phyloP scores from a whole-genome alignment of 2,797 vertebrate species.

The Gymnothorax javanicus region DNA sequence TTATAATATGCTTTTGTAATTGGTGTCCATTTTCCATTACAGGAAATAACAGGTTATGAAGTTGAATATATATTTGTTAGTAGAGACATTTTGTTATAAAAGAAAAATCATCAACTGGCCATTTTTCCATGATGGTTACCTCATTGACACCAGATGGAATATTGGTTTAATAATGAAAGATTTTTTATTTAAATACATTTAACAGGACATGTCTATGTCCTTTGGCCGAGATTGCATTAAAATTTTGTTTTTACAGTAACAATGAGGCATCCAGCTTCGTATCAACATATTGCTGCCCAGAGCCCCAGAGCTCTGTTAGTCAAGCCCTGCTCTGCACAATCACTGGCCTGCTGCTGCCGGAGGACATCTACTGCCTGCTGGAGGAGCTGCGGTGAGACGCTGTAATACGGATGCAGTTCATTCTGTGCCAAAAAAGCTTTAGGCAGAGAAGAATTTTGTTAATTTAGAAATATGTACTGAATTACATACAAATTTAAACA shows the following conservation, averaged over 20 bases:
- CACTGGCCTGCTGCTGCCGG: conserved; percentile 82
- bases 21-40: not conserved
- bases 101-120: not conserved
- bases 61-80: no score
- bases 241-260: conserved; percentile 64
- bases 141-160: not conserved
- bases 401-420: no score
- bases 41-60: no score
- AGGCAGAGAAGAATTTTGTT: no score
- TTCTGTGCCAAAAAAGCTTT: no score
- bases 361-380: conserved; percentile 76
- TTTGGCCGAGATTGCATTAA: conserved; percentile 27
- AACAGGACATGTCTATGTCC: not conserved
- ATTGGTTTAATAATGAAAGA: not conserved
- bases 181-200: not conserved
- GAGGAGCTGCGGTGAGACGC: conserved; percentile 77
- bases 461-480: no score
- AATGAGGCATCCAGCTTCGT: conserved; percentile 79
- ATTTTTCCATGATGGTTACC: not conserved
- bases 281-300: conserved; percentile 81
- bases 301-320: conserved; percentile 64
- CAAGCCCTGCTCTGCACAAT: conserved; percentile 74
- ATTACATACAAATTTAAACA: no score
- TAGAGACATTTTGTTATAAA: not conserved
- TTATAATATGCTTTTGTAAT: not conserved